These are phyloP conservation scores for Miichthys miiuy DNA, from an alignment of 2,797 vertebrate species.

Conservation along the genomic window DNA sequence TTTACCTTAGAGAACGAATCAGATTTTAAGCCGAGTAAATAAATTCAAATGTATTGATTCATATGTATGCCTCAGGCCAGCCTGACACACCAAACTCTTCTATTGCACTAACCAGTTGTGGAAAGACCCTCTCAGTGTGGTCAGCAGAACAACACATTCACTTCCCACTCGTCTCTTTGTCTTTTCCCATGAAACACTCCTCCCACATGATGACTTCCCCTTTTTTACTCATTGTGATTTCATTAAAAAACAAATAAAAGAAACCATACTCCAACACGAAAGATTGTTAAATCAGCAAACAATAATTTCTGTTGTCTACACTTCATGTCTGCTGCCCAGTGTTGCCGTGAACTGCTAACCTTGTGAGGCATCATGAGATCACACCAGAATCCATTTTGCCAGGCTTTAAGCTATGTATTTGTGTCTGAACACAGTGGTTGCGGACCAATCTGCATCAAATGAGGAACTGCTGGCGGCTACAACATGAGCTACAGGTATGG, in stretches of 20 bases:
- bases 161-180: constrained; percentile 40
- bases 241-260: constrained; percentile 27
- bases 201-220: constrained; percentile 42
- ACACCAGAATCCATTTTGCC: no score
- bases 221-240: constrained; percentile 44
- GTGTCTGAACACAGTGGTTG: no score
- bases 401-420: no score
- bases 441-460: no score
- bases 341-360: no score
- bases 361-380: no score
- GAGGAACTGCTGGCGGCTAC: no score
- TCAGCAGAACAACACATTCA: constrained; percentile 36
- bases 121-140: constrained; percentile 56
- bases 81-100: background rate
- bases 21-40: background rate
- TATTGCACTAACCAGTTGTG: background rate
- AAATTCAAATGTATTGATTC: background rate
- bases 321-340: constrained; percentile 17
- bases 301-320: constrained; percentile 27
- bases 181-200: constrained; percentile 50
- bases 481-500: no score
- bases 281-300: constrained; percentile 32
- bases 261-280: constrained; percentile 3
- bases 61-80: background rate
- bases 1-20: background rate